Evolutionary conservation across 1,140 invertebrate species (phyloP).

Genomic region (Anastatus disparis): DNA sequence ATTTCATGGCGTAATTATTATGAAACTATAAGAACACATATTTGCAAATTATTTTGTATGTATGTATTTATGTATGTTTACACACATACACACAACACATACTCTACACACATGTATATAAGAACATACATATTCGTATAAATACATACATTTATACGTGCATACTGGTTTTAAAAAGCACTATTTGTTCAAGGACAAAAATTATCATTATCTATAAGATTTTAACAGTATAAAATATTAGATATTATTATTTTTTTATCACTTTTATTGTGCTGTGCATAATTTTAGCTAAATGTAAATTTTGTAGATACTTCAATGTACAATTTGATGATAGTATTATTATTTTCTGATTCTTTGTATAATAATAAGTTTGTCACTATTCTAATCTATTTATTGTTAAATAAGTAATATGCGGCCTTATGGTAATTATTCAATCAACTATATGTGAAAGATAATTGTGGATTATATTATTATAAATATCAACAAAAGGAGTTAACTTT

Average conservation of each 20-base stretch:
- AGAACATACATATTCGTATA: too few species aligned
- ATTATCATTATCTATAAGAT: slow-evolving; percentile 3
- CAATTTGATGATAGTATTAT: neutral
- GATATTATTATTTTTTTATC: neutral
- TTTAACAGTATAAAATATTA: neutral
- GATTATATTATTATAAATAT: too few species aligned
- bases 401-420: slow-evolving; percentile 11
- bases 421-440: neutral
- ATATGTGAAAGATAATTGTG: too few species aligned
- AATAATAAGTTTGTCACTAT: neutral
- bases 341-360: slow-evolving; percentile 23
- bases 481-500: too few species aligned
- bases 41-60: neutral
- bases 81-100: too few species aligned
- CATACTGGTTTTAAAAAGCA: too few species aligned
- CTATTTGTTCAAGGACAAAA: neutral
- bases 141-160: too few species aligned
- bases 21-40: neutral
- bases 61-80: slow-evolving; percentile 2
- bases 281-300: neutral
- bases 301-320: neutral
- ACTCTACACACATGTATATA: too few species aligned
- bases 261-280: too few species aligned
- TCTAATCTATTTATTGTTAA: slow-evolving; percentile 5
- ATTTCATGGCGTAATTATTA: slow-evolving; percentile 29